A percentile compares a stretch with the other conserved stretches of the same genome.
phyloP scores from a whole-genome alignment of 1,140 invertebrate genomes.

The Ptiloglossa arizonensis region DNA sequence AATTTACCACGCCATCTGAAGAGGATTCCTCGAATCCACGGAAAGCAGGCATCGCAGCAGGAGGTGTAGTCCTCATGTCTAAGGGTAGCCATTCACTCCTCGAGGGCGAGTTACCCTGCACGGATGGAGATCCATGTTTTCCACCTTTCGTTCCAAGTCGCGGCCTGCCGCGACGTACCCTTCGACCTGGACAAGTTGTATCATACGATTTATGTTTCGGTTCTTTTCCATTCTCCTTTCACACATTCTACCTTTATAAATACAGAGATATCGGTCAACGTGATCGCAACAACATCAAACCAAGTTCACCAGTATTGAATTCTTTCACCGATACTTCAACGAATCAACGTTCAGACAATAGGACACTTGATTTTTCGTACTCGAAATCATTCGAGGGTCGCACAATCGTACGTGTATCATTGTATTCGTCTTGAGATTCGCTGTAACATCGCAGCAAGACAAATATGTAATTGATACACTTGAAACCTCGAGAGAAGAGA shows the following conservation, averaged over 20 bases:
- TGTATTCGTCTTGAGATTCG: too few species aligned
- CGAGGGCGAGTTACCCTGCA: slow-evolving; percentile 76
- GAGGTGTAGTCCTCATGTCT: slow-evolving; percentile 80
- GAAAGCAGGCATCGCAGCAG: slow-evolving; percentile 76
- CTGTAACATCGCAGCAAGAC: too few species aligned
- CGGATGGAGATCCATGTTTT: slow-evolving; percentile 72
- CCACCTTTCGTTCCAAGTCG: slow-evolving; percentile 78
- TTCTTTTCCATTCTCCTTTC: background rate
- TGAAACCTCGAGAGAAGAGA: too few species aligned
- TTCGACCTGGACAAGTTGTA: slow-evolving; percentile 66
- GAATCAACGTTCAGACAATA: too few species aligned
- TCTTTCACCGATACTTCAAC: too few species aligned
- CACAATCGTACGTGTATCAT: too few species aligned
- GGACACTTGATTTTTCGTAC: too few species aligned
- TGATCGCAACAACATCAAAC: too few species aligned
- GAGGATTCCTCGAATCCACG: slow-evolving; percentile 78
- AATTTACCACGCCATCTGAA: slow-evolving; percentile 78
- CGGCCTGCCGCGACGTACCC: slow-evolving; percentile 79
- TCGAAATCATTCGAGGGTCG: too few species aligned
- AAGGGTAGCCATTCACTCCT: slow-evolving; percentile 78
- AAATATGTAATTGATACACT: too few species aligned
- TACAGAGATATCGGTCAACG: too few species aligned
- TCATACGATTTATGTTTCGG: background rate
- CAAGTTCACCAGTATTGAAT: too few species aligned
- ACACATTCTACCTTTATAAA: background rate